A percentile compares a stretch with the other conserved stretches of the same genome.
Evolutionary conservation across 30 jellyfish, hydroid and myxozoan genomes (phyloP).

Genomic region (Hydractinia symbiolongicarpus): DNA sequence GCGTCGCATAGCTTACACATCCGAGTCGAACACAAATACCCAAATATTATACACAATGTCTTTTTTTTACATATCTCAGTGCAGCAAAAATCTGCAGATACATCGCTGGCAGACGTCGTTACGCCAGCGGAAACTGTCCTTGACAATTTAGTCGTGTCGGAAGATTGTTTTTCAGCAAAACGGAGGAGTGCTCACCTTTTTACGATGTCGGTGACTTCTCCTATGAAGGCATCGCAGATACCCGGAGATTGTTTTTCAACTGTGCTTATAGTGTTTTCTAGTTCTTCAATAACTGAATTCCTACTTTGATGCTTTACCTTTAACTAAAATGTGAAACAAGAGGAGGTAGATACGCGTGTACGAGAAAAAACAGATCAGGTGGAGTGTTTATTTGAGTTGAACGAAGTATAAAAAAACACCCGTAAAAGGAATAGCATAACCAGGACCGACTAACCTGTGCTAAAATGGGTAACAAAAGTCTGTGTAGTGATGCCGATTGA

Average conservation of each 20-base stretch:
- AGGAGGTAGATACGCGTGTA: neutral
- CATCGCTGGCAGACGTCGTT: no score
- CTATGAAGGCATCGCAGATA: conserved; percentile 95
- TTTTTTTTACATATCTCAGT: no score
- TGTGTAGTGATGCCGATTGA: conserved; percentile 68
- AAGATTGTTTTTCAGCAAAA: neutral
- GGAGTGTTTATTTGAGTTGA: no score
- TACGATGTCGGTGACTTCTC: conserved; percentile 94
- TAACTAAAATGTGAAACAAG: conserved; percentile 30
- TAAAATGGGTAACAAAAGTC: conserved; percentile 68
- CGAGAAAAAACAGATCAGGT: no score
- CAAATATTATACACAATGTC: no score
- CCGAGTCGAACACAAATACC: no score
- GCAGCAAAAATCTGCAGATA: no score
- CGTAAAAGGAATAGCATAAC: neutral
- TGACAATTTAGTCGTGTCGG: no score
- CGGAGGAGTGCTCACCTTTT: conserved; percentile 56
- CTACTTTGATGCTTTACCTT: conserved; percentile 80
- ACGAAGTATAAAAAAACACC: no score
- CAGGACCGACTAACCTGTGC: conserved; percentile 63
- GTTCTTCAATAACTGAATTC: conserved; percentile 77
- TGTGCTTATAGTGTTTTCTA: conserved; percentile 62
- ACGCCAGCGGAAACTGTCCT: no score
- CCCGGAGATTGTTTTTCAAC: conserved; percentile 93
- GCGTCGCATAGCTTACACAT: no score